Evolutionary conservation across 2,113 vertebrate species (phyloP).

Genomic region (Psilopogon haemacephalus): DNA sequence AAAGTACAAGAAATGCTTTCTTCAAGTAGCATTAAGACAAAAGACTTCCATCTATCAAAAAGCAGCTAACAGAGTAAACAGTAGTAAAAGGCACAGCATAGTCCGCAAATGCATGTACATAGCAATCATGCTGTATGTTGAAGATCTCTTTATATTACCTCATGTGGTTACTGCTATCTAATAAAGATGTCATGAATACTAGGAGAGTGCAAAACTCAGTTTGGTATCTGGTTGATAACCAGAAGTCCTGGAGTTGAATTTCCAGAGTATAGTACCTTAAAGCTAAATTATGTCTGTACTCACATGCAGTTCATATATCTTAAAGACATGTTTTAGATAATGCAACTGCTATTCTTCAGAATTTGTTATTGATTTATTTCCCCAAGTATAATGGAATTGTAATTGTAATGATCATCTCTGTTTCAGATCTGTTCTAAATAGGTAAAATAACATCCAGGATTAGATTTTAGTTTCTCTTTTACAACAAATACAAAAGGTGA

Average conservation of each 20-base stretch:
- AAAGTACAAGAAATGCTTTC: not conserved
- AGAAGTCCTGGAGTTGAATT: not conserved
- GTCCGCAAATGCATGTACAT: not conserved
- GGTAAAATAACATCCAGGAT: not conserved
- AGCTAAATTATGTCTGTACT: not conserved
- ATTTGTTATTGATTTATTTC: not conserved
- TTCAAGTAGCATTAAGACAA: not conserved
- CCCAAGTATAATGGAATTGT: not conserved
- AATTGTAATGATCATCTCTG: not conserved
- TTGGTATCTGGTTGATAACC: not conserved
- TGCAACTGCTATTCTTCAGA: not conserved
- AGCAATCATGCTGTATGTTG: rapidly evolving
- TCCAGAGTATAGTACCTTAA: not conserved
- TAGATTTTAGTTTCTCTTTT: not conserved
- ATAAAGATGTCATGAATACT: not conserved
- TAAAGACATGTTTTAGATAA: not conserved
- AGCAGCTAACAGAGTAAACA: not conserved
- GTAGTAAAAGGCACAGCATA: not conserved
- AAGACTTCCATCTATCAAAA: not conserved
- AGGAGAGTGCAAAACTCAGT: not conserved
- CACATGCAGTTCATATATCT: not conserved
- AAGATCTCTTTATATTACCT: not conserved
- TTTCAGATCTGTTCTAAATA: not conserved
- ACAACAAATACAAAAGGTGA: not conserved
- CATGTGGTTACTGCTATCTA: not conserved